These are phyloP conservation scores for Oligia latruncula DNA, from an alignment of 2,888 invertebrate species.

Conservation along the genomic window DNA sequence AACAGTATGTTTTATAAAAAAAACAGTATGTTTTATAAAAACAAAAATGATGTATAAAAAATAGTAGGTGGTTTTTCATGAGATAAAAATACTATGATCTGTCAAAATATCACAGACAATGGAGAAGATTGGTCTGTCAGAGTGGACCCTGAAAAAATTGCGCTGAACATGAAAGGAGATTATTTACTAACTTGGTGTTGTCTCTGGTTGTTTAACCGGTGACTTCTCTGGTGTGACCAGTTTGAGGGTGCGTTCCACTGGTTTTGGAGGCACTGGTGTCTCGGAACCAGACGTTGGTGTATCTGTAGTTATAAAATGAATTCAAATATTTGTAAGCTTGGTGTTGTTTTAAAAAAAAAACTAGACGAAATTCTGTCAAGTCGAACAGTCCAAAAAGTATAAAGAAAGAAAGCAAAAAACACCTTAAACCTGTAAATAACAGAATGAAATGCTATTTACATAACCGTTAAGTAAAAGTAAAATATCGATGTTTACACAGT, in stretches of 20 bases:
- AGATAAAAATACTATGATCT: background rate
- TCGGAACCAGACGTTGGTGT: slow-evolving; percentile 85
- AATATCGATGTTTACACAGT: background rate
- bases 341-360: background rate
- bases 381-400: background rate
- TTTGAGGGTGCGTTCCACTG: slow-evolving; percentile 81
- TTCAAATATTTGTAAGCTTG: background rate
- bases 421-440: too few species aligned
- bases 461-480: background rate
- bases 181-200: slow-evolving; percentile 69
- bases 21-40: background rate
- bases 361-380: too few species aligned
- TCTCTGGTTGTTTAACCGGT: slow-evolving; percentile 77
- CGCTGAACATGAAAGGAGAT: slow-evolving; percentile 11
- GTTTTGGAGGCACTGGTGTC: slow-evolving; percentile 75
- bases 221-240: slow-evolving; percentile 84
- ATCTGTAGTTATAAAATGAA: slow-evolving; percentile 67
- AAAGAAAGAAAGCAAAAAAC: background rate
- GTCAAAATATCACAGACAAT: slow-evolving; percentile 28
- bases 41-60: background rate
- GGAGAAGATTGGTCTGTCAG: slow-evolving; percentile 54
- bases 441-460: too few species aligned
- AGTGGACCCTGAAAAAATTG: slow-evolving; percentile 8
- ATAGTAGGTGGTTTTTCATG: background rate
- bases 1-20: background rate